phyloP scores from a whole-genome alignment of 2,797 vertebrate species.

The Phyllotis vaccarum region DNA sequence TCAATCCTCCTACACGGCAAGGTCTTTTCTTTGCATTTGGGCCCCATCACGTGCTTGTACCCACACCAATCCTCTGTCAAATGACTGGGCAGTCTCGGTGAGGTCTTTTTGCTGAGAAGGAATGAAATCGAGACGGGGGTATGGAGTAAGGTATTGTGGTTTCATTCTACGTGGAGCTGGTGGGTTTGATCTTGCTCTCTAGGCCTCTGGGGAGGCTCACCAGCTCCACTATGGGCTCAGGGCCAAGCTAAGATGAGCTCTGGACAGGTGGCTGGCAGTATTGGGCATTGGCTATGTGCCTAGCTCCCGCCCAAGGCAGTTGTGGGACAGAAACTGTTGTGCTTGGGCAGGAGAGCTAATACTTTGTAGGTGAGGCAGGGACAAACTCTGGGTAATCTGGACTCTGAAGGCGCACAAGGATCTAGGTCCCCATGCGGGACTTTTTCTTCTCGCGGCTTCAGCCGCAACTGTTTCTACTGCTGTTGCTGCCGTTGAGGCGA shows the following conservation, averaged over 20 bases:
- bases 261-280: conserved; percentile 66
- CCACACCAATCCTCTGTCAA: background rate
- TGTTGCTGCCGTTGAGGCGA: background rate
- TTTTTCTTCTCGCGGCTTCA: background rate
- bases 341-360: background rate
- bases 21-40: background rate
- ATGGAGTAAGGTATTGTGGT: background rate
- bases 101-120: background rate
- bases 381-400: background rate
- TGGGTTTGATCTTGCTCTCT: background rate
- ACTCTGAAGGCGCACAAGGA: background rate
- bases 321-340: conserved; percentile 62
- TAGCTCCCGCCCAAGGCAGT: conserved; percentile 65
- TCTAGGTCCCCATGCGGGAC: conserved; percentile 21
- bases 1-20: background rate
- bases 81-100: no score
- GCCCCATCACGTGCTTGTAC: background rate
- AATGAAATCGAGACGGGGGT: no score
- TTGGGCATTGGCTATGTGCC: conserved; percentile 59
- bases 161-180: fast-evolving
- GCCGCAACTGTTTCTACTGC: background rate
- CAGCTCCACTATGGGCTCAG: background rate
- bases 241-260: background rate
- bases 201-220: background rate
- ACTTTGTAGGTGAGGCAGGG: background rate